A percentile compares a stretch with the other conserved stretches of the same genome.
These are phyloP conservation scores for Drepana falcataria DNA, from an alignment of 2,888 invertebrate genomes.

Conservation along the genomic window DNA sequence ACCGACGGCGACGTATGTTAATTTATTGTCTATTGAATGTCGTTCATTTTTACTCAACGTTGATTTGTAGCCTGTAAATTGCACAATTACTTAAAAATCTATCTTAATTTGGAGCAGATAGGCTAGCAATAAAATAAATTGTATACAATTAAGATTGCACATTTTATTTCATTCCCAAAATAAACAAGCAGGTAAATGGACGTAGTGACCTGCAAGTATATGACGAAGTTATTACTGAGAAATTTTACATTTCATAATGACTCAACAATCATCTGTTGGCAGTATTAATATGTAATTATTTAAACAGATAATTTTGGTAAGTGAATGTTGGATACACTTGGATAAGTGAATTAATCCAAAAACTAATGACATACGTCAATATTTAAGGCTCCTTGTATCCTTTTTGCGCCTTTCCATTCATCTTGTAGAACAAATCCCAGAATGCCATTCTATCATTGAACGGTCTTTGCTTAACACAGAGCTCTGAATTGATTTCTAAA, in stretches of 20 bases:
- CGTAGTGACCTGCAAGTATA: too few species aligned
- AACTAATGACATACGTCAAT: too few species aligned
- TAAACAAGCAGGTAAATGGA: too few species aligned
- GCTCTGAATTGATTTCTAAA: conserved; percentile 26
- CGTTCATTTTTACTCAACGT: conserved; percentile 69
- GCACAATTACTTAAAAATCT: conserved; percentile 2
- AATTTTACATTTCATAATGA: too few species aligned
- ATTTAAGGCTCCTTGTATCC: conserved; percentile 12
- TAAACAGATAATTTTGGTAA: too few species aligned
- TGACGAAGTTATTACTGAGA: too few species aligned
- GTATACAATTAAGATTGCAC: not conserved
- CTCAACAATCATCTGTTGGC: too few species aligned
- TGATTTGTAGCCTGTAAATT: conserved; percentile 7
- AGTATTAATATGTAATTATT: too few species aligned
- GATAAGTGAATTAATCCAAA: too few species aligned
- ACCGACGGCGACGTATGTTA: conserved; percentile 15
- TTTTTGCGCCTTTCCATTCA: conserved; percentile 19
- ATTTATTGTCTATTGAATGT: conserved; percentile 40
- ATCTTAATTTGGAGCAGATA: too few species aligned
- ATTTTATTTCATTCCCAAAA: too few species aligned
- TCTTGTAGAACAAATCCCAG: conserved; percentile 36
- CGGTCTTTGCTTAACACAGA: conserved; percentile 23
- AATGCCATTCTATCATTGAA: conserved; percentile 33
- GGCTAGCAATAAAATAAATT: not conserved
- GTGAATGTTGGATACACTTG: too few species aligned